Conservation (phyloP, 1,140 invertebrate species). For the Anastatus disparis region DNA sequence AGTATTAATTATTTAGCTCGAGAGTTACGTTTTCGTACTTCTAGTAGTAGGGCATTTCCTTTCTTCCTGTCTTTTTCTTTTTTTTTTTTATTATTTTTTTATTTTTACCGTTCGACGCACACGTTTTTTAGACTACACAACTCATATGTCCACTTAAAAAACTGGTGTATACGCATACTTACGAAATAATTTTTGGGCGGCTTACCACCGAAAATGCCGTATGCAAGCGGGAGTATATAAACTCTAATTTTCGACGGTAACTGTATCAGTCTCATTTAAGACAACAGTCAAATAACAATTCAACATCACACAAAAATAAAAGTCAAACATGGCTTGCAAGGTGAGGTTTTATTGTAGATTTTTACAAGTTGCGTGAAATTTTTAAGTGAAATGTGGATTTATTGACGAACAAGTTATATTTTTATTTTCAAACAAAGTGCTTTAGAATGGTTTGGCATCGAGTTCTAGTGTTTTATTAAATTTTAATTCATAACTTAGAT, state of each 20-base stretch:
- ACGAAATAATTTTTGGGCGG: not conserved
- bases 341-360: conserved; percentile 41
- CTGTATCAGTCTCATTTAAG: not conserved
- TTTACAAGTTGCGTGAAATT: no score
- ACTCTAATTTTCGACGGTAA: not conserved
- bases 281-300: no score
- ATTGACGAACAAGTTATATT: no score
- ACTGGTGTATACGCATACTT: not conserved
- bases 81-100: not conserved
- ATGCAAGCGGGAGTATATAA: not conserved
- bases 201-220: not conserved
- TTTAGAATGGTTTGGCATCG: no score
- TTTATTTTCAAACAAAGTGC: no score
- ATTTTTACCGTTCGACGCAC: no score
- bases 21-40: not conserved
- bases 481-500: no score
- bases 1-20: no score
- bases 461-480: no score
- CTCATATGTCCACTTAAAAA: not conserved
- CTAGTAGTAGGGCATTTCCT: not conserved
- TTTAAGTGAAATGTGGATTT: no score
- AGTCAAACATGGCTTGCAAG: conserved; percentile 12
- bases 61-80: not conserved
- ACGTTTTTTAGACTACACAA: not conserved
- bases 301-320: no score